Base-by-base conservation (phyloP, 2,888 invertebrate genomes). In the Oscheius onirici region DNA sequence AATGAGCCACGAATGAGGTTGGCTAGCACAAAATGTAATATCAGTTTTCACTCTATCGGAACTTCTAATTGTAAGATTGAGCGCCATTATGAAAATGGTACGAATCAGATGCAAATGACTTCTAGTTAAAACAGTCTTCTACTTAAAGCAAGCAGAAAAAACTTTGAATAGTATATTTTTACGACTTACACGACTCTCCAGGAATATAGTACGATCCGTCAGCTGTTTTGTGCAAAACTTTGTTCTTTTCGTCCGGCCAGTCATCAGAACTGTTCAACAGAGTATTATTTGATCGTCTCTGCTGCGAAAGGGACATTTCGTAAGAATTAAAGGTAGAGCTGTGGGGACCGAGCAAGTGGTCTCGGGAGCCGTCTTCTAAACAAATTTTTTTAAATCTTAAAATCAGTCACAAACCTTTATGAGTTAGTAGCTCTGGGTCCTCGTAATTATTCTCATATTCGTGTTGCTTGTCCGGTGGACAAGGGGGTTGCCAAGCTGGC, bases 161-260 rank as follows among this genome's bases (percentile, higher is more conserved):
- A n/a, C n/a, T n/a, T n/a, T 34, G 34, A 34, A 34, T 3, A 3
- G 34, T 34, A 8, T 34, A 34, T 34, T 8, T 34, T 6, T 17
- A 3, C n/a, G 26, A 66, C 78, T 74, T 20, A 81, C 81, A 51
- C 22, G 69, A 57, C 20, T 78, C 78, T 54, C 77, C 67, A 0
- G 82, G 82, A 61, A 82, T 79, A 63, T 76, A 82, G 68, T 80
- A 80, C 10, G 78, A 72, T 17, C 82, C 82, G 15, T 80, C 82
- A 22, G 78, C 74, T 51, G 80, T 82, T 49, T 82, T 82, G 69
- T 80, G 80, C 17, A 82, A 69, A 10, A 82, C 72, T 1, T 65
- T 28, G n/a, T 70, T 51, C 57, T 44, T 57, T 40, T 60, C 76
- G 24, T 70, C 71, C 52, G 54, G 60, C 57, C 72, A 24, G 55